phyloP scores from a whole-genome alignment of 1,140 invertebrate species.

The Acarapis woodi region DNA sequence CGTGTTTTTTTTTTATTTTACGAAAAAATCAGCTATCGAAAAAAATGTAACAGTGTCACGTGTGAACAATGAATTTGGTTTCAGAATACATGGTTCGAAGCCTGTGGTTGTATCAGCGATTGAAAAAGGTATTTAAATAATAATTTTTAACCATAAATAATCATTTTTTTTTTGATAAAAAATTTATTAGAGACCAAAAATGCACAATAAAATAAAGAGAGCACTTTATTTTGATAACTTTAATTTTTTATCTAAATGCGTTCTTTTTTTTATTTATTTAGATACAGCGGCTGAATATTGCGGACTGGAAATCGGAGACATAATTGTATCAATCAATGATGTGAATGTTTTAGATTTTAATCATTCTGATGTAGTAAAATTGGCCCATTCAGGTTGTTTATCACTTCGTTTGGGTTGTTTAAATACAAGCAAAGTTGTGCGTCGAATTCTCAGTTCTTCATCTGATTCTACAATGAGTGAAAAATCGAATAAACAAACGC shows the following conservation, averaged over 20 bases:
- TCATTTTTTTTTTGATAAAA: neutral
- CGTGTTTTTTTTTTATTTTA: neutral
- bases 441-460: too few relatives aligned
- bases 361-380: conserved; percentile 76
- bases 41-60: conserved; percentile 33
- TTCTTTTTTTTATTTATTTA: conserved; percentile 11
- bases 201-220: neutral
- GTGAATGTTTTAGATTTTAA: conserved; percentile 61
- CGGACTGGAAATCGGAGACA: conserved; percentile 72
- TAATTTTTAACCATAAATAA: neutral
- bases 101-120: conserved; percentile 83
- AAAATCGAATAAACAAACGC: too few relatives aligned
- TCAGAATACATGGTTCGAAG: conserved; percentile 74
- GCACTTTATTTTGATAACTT: neutral
- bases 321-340: conserved; percentile 67
- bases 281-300: conserved; percentile 46
- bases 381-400: conserved; percentile 69
- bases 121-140: conserved; percentile 22
- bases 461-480: too few relatives aligned
- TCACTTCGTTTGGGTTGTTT: too few relatives aligned
- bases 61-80: conserved; percentile 67
- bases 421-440: too few relatives aligned
- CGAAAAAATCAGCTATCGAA: conserved; percentile 13
- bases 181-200: neutral
- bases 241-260: neutral